phyloP scores from a whole-genome alignment of 53 echinoderm and acorn worm species.

The Arbacia lixula region DNA sequence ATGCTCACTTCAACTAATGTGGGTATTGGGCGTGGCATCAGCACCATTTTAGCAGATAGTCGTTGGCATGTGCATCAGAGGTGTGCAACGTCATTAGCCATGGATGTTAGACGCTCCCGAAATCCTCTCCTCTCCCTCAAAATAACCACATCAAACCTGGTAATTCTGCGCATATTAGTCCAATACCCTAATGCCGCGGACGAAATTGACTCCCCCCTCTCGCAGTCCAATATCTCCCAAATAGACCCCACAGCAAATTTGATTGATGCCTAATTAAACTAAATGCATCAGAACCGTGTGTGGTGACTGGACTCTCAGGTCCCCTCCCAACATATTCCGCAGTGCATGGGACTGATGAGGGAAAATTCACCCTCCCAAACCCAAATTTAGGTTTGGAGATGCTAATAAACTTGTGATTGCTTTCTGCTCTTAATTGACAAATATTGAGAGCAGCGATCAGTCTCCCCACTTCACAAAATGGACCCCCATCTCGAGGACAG shows the following conservation, averaged over 20 bases:
- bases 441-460: constrained; percentile 26
- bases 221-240: not conserved
- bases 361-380: too few relatives aligned
- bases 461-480: not conserved
- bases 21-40: too few relatives aligned
- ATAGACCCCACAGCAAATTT: not conserved
- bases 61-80: too few relatives aligned
- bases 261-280: constrained; percentile 40
- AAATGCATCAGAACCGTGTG: not conserved
- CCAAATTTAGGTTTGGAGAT: not conserved
- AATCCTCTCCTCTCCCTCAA: too few relatives aligned
- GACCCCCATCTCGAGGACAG: too few relatives aligned
- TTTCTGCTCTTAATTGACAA: constrained; percentile 38
- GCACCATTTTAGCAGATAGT: too few relatives aligned
- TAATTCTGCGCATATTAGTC: constrained; percentile 12
- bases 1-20: too few relatives aligned
- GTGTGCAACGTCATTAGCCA: too few relatives aligned
- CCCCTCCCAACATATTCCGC: not conserved
- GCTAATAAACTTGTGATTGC: constrained; percentile 22
- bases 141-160: too few relatives aligned
- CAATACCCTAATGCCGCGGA: not conserved
- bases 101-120: too few relatives aligned
- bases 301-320: not conserved
- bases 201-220: not conserved
- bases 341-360: not conserved